Percentiles rank a stretch among this genome's conserved stretches.
Evolutionary conservation across 2,113 vertebrate species (phyloP).

Genomic region (Carassius gibelio): DNA sequence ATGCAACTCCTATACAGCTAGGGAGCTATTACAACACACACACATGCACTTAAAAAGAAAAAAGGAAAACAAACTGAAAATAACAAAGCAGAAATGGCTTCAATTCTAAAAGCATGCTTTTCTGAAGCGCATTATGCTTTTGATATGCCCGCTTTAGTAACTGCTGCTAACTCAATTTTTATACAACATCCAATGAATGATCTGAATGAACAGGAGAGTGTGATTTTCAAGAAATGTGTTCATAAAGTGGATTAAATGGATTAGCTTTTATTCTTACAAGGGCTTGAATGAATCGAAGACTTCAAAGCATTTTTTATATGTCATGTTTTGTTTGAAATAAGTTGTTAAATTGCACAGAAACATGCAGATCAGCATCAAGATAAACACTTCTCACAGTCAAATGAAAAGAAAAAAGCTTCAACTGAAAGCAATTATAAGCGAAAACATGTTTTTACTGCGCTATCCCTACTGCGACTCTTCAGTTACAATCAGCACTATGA

Average conservation of each 20-base stretch:
- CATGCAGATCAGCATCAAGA: background rate
- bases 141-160: background rate
- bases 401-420: background rate
- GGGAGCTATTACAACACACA: constrained; percentile 36
- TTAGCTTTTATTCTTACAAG: background rate
- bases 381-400: background rate
- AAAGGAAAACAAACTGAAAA: constrained; percentile 35
- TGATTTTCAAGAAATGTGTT: constrained; percentile 2
- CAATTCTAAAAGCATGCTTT: background rate
- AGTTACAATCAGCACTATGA: background rate
- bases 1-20: constrained; percentile 56
- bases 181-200: background rate
- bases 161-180: background rate
- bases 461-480: background rate
- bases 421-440: background rate
- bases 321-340: background rate
- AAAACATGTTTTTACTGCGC: background rate
- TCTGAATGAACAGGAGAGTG: background rate
- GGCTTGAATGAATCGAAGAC: background rate
- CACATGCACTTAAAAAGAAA: constrained; percentile 32
- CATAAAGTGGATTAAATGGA: background rate
- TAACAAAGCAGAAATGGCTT: background rate
- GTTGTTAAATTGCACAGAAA: background rate
- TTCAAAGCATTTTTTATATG: background rate
- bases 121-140: background rate